Base-by-base conservation (phyloP, 2,113 vertebrate species). In the Xiphophorus maculatus region DNA sequence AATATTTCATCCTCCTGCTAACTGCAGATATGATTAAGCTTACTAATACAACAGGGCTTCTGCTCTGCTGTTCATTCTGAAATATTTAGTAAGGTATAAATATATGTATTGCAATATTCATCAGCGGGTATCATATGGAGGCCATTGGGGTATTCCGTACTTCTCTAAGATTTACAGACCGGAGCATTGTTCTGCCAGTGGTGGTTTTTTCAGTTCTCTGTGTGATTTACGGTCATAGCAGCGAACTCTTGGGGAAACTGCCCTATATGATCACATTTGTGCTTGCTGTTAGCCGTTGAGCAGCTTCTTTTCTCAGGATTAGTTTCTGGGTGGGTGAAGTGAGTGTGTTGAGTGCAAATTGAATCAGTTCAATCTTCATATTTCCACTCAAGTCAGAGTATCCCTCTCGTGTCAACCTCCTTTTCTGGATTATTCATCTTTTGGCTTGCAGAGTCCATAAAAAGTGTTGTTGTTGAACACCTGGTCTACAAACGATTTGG, bases 71-170 rank as follows among this genome's bases (percentile, higher is more conserved):
- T 63, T 63, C 65, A 73, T 79, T 63, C 27, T 73, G 30, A 83
- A 85, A 79, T 77, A 81, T 83, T 70, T 37, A 77, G 63, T 66
- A 5, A 3, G 62, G 12, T 10, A 60, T 60, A 66, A 33, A 82
- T 84, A 75, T 15, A 74, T 76, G 32, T 66, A 68, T 78, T 75
- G 70, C 76, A 79, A 89, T 84, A 83, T 78, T 80, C 69, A 85
- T 83, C 42, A 58, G 14, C 25, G 15, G 61, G 58, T 44, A 76
- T 83, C 63, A 63, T 66, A 63, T 62, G 64, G 35, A n/a, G 30
- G 58, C 71, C 58, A 17, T 30, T 61, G 58, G 42, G 22, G 22
- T 22, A 1, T 44, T 66, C 54, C 17, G 15, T 12, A 15, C 29
- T 63, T 48, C 30, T 61, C 25, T 61, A 2, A 74, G 61, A 17